phyloP scores from a whole-genome alignment of 2,888 invertebrate genomes.

The Eupelmus urozonus region DNA sequence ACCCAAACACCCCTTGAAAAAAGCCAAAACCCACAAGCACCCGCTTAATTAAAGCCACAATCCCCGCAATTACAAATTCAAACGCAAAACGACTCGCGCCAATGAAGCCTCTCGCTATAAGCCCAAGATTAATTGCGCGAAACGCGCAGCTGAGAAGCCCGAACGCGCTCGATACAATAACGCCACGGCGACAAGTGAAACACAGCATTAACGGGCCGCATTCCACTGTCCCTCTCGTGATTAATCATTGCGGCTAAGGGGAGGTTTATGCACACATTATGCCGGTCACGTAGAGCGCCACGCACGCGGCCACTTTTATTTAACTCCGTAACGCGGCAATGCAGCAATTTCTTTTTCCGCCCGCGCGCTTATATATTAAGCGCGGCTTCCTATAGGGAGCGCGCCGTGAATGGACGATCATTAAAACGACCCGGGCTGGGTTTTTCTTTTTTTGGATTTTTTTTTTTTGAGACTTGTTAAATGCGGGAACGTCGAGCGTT shows the following conservation, averaged over 20 bases:
- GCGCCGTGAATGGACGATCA: constrained; percentile 18
- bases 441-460: neutral
- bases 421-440: constrained; percentile 10
- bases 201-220: constrained; percentile 38
- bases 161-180: constrained; percentile 42
- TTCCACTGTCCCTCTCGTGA: constrained; percentile 28
- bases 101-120: too few relatives aligned
- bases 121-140: constrained; percentile 37
- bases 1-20: too few relatives aligned
- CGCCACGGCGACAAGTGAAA: constrained; percentile 15
- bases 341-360: neutral
- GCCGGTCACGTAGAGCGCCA: constrained; percentile 26
- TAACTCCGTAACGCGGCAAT: neutral
- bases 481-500: neutral
- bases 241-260: constrained; percentile 35
- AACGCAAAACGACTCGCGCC: too few relatives aligned
- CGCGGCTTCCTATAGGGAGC: neutral
- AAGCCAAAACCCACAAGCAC: too few relatives aligned
- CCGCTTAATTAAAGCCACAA: too few relatives aligned
- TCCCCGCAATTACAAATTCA: too few relatives aligned
- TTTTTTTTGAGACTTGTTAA: neutral
- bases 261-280: constrained; percentile 33
- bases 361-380: neutral
- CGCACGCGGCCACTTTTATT: constrained; percentile 27
- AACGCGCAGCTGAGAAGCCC: constrained; percentile 34